A percentile compares a stretch with the other conserved stretches of the same genome.
Conservation (phyloP, 2,797 vertebrate genomes). For the Coreius guichenoti region DNA sequence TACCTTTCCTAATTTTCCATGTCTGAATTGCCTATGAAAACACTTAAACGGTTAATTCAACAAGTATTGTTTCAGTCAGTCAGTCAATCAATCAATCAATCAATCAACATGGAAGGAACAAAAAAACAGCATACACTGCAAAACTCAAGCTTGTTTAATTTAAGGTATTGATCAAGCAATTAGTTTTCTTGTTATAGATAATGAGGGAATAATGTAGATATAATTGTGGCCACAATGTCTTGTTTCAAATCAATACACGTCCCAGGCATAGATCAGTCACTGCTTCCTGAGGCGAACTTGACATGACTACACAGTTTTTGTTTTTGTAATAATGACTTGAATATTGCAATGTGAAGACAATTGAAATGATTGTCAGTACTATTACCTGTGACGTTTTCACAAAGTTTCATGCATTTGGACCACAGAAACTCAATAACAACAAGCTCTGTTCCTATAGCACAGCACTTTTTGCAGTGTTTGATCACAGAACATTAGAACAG, state of each 20-base stretch:
- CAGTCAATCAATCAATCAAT: background rate
- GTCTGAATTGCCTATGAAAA: background rate
- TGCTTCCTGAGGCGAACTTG: conserved; percentile 18
- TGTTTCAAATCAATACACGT: conserved; percentile 53
- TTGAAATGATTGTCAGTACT: background rate
- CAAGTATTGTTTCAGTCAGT: background rate
- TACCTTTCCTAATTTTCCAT: background rate
- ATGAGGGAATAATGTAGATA: conserved; percentile 57
- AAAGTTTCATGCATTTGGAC: background rate
- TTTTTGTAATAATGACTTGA: conserved; percentile 17
- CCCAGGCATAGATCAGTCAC: conserved; percentile 39
- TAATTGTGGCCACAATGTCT: conserved; percentile 47
- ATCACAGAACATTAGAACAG: background rate
- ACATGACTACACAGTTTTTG: conserved; percentile 22
- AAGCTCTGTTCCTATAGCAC: background rate
- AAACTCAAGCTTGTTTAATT: conserved; percentile 52
- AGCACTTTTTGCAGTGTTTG: conserved; percentile 10
- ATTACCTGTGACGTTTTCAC: background rate
- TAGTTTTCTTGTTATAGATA: conserved; percentile 56
- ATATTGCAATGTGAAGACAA: background rate
- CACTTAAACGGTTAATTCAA: background rate
- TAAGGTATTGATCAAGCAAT: conserved; percentile 54
- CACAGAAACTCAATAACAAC: conserved; percentile 1
- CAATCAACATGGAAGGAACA: conserved; percentile 33
- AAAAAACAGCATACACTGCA: conserved; percentile 46